Evolutionary conservation across 2,113 vertebrate genomes (phyloP).

Genomic region (Garra rufa): DNA sequence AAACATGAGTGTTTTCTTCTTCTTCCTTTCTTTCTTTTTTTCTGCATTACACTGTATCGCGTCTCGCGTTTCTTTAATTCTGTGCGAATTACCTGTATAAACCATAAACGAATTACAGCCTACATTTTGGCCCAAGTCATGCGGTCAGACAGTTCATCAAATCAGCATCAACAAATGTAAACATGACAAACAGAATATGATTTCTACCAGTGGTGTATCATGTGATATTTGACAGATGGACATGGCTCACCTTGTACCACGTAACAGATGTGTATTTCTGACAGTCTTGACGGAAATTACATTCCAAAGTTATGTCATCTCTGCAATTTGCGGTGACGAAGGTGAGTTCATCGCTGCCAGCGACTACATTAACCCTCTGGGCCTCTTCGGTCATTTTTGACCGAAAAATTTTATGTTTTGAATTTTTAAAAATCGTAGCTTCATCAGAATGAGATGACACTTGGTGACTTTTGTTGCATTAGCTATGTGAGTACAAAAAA

Average conservation of each 20-base stretch:
- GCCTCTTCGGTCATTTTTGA: too few species aligned
- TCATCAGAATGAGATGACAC: too few species aligned
- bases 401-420: too few species aligned
- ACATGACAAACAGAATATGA: neutral
- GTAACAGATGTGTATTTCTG: slow-evolving; percentile 11
- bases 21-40: neutral
- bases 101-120: neutral
- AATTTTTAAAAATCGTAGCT: too few species aligned
- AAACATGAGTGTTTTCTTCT: too few species aligned
- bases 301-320: neutral
- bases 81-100: neutral
- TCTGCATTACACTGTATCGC: too few species aligned
- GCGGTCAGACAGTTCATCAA: neutral
- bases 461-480: too few species aligned
- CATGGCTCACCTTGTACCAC: slow-evolving; percentile 35
- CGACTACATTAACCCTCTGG: neutral
- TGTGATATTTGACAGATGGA: neutral
- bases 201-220: neutral
- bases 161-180: neutral
- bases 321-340: neutral
- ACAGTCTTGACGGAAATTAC: neutral
- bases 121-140: neutral
- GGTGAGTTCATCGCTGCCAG: neutral
- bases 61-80: neutral
- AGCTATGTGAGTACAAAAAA: too few species aligned